Percentiles rank a stretch among this genome's conserved stretches.
Conservation (phyloP, 2,888 invertebrate genomes). For the Drosophila prolongata region DNA sequence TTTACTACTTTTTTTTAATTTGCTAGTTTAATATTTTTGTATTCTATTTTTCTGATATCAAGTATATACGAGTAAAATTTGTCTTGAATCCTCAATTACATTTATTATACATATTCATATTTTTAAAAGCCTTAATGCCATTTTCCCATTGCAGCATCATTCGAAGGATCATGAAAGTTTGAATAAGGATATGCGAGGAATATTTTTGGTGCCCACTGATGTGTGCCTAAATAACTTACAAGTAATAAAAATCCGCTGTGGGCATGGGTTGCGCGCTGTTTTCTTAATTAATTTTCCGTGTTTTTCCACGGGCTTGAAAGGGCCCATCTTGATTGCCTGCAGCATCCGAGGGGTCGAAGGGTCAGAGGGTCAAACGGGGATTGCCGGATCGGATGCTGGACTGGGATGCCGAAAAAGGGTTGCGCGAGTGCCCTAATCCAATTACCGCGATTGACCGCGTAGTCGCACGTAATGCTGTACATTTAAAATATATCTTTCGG, state of each 20-base stretch:
- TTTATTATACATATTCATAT: too few relatives aligned
- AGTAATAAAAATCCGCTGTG: conserved; percentile 66
- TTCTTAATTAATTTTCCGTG: conserved; percentile 68
- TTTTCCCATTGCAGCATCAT: neutral
- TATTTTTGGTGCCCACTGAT: conserved; percentile 25
- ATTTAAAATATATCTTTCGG: conserved; percentile 1
- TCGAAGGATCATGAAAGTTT: neutral
- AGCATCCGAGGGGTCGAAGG: conserved; percentile 27
- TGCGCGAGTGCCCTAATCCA: conserved; percentile 50
- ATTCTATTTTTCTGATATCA: too few relatives aligned
- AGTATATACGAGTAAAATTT: too few relatives aligned
- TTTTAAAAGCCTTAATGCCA: neutral
- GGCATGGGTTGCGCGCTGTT: conserved; percentile 37
- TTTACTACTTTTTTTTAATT: too few relatives aligned
- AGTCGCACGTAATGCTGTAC: conserved; percentile 33
- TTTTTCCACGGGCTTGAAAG: conserved; percentile 35
- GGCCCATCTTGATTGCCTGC: conserved; percentile 46
- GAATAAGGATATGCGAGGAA: neutral
- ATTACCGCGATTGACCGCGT: conserved; percentile 57
- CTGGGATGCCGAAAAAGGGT: conserved; percentile 24
- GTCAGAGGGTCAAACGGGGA: conserved; percentile 43
- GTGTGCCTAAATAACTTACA: conserved; percentile 60
- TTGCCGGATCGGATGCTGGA: conserved; percentile 16
- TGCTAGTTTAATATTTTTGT: too few relatives aligned
- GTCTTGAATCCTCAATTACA: too few relatives aligned